Conservation (phyloP, 2,797 vertebrate genomes). For the Babyrousa celebensis region DNA sequence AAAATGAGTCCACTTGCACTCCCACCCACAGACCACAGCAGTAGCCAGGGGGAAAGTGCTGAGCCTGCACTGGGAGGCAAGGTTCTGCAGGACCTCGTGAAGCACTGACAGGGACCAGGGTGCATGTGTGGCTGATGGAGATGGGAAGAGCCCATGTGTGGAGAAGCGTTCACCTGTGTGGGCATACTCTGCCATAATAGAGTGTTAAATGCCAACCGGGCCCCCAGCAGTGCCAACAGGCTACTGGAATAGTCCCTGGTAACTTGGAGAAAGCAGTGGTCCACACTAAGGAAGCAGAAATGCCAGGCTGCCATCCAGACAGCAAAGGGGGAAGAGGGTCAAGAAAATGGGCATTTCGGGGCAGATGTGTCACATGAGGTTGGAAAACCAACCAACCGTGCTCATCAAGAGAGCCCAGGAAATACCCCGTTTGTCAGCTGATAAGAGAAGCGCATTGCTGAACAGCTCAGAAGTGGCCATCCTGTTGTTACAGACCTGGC, state of each 20-base stretch:
- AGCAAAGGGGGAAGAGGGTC: not conserved
- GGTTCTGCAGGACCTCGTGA: fast-evolving
- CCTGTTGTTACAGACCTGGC: not conserved
- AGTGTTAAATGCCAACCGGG: not conserved
- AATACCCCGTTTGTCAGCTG: fast-evolving
- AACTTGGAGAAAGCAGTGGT: not conserved
- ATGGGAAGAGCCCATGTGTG: no score
- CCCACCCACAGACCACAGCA: not conserved
- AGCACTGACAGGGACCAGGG: not conserved
- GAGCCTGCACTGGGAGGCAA: not conserved
- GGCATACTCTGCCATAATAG: not conserved
- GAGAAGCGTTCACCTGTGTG: fast-evolving
- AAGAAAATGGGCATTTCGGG: not conserved
- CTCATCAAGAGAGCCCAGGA: not conserved
- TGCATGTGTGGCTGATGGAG: fast-evolving
- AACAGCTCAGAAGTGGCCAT: fast-evolving
- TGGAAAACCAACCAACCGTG: not conserved
- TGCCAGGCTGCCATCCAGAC: not conserved
- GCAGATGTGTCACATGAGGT: fast-evolving
- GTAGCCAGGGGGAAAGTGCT: not conserved
- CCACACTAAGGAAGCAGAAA: not conserved
- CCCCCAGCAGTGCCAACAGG: fast-evolving
- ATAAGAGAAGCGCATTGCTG: no score
- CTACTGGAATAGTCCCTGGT: fast-evolving
- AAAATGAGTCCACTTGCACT: not conserved